Evolutionary conservation across 2,888 invertebrate species (phyloP).

Genomic region (Conomelus anceps): DNA sequence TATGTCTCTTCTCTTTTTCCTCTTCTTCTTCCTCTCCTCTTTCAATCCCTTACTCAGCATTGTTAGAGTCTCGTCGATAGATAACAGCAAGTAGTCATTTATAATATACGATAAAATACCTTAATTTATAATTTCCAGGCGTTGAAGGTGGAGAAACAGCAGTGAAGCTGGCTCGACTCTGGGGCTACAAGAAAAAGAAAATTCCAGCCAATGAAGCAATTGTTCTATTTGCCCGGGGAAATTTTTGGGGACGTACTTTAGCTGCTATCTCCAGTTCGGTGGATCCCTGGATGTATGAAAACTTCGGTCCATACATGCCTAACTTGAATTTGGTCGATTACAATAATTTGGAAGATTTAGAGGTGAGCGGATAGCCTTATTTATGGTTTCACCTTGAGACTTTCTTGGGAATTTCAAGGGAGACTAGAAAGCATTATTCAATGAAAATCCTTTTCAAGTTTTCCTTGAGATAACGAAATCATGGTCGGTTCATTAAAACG

Average conservation of each 20-base stretch:
- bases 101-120: neutral
- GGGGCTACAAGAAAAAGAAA: conserved; percentile 84
- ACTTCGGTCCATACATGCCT: conserved; percentile 91
- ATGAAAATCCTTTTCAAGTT: too few species aligned
- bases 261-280: conserved; percentile 84
- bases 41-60: too few species aligned
- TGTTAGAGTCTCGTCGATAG: too few species aligned
- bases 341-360: conserved; percentile 69
- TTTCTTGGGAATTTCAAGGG: too few species aligned
- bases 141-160: conserved; percentile 94
- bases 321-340: conserved; percentile 83
- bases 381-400: too few species aligned
- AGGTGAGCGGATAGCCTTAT: conserved; percentile 47
- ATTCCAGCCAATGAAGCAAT: conserved; percentile 77
- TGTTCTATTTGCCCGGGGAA: conserved; percentile 83
- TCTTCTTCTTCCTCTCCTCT: too few species aligned
- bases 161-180: conserved; percentile 84
- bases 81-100: too few species aligned
- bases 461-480: too few species aligned
- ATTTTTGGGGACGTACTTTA: conserved; percentile 93
- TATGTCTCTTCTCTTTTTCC: too few species aligned
- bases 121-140: conserved; percentile 40
- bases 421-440: too few species aligned
- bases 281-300: conserved; percentile 71
- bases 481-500: too few species aligned